Evolutionary conservation across 2,797 vertebrate species (phyloP), one percentile per base, ranked within the genome.

Genomic region (Pelobates cultripes): DNA sequence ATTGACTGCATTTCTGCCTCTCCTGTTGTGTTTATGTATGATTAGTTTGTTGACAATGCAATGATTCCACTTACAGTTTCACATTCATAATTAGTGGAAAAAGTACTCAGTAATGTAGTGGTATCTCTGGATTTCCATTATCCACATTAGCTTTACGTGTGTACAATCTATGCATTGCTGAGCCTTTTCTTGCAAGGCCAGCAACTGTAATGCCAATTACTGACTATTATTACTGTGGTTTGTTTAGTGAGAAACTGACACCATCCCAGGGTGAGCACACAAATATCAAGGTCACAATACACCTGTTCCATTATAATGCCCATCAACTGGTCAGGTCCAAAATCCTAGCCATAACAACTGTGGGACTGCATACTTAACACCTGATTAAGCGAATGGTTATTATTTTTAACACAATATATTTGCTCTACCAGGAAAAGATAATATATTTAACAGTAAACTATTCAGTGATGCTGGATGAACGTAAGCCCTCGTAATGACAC

Each of bases 221-320:
- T 75, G 77, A 79, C 81, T 83, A 79, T 83, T 79, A 79, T 79
- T 83, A 78, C 76, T 74, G 71, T 55, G 70, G 77, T 79, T 83
- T 83, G 76, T 71, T 70, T 70, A 78, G 57, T 83, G 76, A 79
- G 81, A 79, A 83, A 83, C 77, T 70, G 77, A 83, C 72, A 83
- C 81, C 81, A 68, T 68, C n/a, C 51, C 81, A 64, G 41, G 66
- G 71, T 70, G 71, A 74, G 68, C 81, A 79, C 69, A 79, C 64
- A 83, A 63, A 79, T 75, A 83, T 79, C 64, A 83, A 83, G 81
- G 81, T 83, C 81, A 79, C 15, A 9, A 75, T 79, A 78, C 81
- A 83, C 81, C 81, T 83, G 81, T 83, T 83, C 53, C 45, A 63
- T 43, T 79, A 70, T 78, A 83, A 79, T 75, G 71, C 81, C 44